Evolutionary conservation across 64 coral and sea anemone species (phyloP).

Genomic region (Stichodactyla mertensii): DNA sequence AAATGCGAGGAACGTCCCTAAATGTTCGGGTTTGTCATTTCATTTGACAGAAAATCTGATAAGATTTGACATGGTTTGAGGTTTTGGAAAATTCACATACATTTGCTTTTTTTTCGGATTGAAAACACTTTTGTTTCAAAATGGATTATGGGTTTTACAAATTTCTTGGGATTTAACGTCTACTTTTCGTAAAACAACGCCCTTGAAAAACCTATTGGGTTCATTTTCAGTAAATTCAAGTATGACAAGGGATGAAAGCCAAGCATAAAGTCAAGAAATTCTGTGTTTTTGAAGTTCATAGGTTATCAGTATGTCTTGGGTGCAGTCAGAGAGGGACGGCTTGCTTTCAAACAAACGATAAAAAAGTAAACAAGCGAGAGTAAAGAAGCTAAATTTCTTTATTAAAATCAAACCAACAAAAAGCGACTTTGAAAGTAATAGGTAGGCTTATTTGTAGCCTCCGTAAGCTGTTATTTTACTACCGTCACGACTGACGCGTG

Average conservation of each 20-base stretch:
- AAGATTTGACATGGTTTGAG: not conserved
- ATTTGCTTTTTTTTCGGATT: not conserved
- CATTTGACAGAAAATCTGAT: constrained; percentile 1
- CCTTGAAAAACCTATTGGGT: not conserved
- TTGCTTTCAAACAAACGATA: not conserved
- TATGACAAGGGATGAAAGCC: not conserved
- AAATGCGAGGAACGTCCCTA: constrained; percentile 15
- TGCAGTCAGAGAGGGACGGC: not conserved
- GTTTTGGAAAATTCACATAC: not conserved
- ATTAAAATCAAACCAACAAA: not conserved
- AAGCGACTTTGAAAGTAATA: not conserved
- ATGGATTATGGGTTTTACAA: not conserved
- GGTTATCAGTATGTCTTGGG: not conserved
- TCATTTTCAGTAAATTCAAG: not conserved
- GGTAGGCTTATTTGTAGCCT: not conserved
- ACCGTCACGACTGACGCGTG: not conserved
- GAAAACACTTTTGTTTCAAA: not conserved
- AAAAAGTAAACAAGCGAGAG: not conserved
- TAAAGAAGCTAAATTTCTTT: not conserved
- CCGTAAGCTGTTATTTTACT: too few relatives aligned
- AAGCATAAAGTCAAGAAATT: not conserved
- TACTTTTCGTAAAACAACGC: not conserved
- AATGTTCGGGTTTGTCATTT: not conserved
- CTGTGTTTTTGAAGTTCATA: not conserved
- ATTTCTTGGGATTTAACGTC: not conserved